Evolutionary conservation across 1,140 invertebrate species (phyloP).

Genomic region (Drosophila suzukii): DNA sequence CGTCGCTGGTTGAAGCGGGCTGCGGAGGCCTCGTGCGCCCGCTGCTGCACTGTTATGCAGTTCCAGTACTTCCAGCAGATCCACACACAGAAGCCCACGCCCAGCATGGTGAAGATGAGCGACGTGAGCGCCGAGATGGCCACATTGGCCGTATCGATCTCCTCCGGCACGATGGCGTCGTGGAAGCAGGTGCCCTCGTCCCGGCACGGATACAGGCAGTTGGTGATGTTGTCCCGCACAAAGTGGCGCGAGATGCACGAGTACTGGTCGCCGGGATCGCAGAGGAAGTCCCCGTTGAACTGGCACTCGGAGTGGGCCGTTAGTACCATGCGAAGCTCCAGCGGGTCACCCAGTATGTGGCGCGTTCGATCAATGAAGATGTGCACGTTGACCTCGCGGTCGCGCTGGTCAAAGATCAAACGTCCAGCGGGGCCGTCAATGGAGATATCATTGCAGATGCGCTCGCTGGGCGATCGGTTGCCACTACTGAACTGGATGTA

Average conservation of each 20-base stretch:
- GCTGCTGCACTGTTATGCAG: constrained; percentile 81
- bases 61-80: constrained; percentile 83
- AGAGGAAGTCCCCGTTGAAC: constrained; percentile 67
- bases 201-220: constrained; percentile 77
- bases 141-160: constrained; percentile 75
- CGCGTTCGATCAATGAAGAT: constrained; percentile 69
- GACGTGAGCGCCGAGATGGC: constrained; percentile 81
- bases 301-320: constrained; percentile 77
- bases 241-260: constrained; percentile 80
- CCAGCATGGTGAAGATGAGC: constrained; percentile 81
- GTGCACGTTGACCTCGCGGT: constrained; percentile 69
- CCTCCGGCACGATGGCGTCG: constrained; percentile 58
- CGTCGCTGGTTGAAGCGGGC: constrained; percentile 66
- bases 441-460: constrained; percentile 70
- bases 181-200: constrained; percentile 77
- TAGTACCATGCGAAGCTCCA: constrained; percentile 77
- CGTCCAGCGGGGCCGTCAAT: constrained; percentile 66
- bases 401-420: constrained; percentile 71
- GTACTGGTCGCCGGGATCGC: constrained; percentile 72
- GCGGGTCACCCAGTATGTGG: constrained; percentile 63
- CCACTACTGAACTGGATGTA: constrained; percentile 78
- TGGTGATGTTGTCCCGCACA: constrained; percentile 78
- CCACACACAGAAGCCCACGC: constrained; percentile 82
- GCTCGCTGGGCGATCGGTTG: constrained; percentile 72
- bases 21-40: constrained; percentile 75